Evolutionary conservation across 2,113 vertebrate species (phyloP), one percentile per base, ranked within the genome.

Genomic region (Climacteris rufus): DNA sequence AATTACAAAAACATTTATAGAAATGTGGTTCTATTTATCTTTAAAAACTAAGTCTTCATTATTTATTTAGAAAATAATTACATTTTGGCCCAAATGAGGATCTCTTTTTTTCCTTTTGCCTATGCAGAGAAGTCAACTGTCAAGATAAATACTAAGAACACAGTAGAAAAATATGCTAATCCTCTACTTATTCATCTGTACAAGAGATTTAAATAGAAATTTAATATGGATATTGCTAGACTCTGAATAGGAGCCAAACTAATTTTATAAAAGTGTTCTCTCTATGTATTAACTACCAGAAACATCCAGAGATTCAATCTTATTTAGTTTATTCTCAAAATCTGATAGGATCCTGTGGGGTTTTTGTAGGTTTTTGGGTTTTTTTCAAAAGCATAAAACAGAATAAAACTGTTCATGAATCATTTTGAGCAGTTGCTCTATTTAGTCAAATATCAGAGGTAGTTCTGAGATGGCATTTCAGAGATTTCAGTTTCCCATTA

Each of bases 201-300:
- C 84, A 85, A 90, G 93, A 97, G 95, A 97, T 96, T 97, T 93
- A 95, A 94, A 90, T 71, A 74, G 60, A 97, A 97, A 97, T 98
- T 97, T 98, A 98, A 98, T 98, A 98, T 91, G 90, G 96, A 97
- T 97, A 97, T 94, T 96, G 91, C 95, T 92, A 96, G 81, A 96
- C 94, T 87, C 90, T 98, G 97, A 98, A 97, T 83, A 93, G 76
- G 66, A 98, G 98, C 97, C 97, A 98, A 98, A 98, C 87, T 97
- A 98, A 98, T 98, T 98, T 91, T 95, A 87, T 85, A 94, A 96
- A 97, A 98, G 96, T 95, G 95, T 91, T 97, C 93, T 95, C 94
- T 98, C 96, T 98, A 94, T 96, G 97, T 98, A 98, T 97, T 97
- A 97, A 97, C 94, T 94, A 93, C 85, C 27, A 23, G 90, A 97